Percentiles rank a stretch among this genome's conserved stretches.
Conservation (phyloP, 2,113 vertebrate species). For the Recurvirostra avosetta region DNA sequence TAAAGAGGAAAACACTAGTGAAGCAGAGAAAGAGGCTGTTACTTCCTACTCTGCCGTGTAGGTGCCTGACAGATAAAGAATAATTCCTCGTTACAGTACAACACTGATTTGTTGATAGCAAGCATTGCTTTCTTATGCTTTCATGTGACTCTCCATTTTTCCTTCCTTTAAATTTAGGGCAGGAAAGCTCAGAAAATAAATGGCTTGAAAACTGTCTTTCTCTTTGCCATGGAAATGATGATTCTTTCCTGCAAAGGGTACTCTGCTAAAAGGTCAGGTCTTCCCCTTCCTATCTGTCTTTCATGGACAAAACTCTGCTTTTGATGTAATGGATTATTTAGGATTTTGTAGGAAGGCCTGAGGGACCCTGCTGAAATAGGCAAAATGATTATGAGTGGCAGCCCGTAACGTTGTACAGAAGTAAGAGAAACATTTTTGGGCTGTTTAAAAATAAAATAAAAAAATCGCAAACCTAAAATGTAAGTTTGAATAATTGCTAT, state of each 20-base stretch:
- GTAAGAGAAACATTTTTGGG: background rate
- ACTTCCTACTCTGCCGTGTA: background rate
- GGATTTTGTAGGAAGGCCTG: slow-evolving; percentile 5
- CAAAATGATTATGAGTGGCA: slow-evolving; percentile 13
- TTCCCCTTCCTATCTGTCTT: slow-evolving; percentile 36
- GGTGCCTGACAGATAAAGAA: background rate
- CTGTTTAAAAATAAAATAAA: background rate
- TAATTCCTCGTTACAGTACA: background rate
- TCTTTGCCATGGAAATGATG: background rate
- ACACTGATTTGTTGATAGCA: background rate
- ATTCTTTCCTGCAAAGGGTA: slow-evolving; percentile 10
- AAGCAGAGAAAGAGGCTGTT: background rate
- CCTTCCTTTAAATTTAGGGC: background rate
- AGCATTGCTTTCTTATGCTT: background rate
- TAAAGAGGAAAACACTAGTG: background rate
- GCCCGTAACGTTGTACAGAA: background rate
- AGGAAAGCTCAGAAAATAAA: slow-evolving; percentile 23
- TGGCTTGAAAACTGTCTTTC: background rate
- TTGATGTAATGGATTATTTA: slow-evolving; percentile 59
- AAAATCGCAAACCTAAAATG: background rate
- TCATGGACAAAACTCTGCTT: background rate
- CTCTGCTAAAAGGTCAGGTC: slow-evolving; percentile 10
- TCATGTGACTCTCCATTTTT: background rate
- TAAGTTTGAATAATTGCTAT: slow-evolving; percentile 16
- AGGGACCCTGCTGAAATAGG: background rate